phyloP scores from a whole-genome alignment of 2,797 vertebrate species.

The Anableps anableps region DNA sequence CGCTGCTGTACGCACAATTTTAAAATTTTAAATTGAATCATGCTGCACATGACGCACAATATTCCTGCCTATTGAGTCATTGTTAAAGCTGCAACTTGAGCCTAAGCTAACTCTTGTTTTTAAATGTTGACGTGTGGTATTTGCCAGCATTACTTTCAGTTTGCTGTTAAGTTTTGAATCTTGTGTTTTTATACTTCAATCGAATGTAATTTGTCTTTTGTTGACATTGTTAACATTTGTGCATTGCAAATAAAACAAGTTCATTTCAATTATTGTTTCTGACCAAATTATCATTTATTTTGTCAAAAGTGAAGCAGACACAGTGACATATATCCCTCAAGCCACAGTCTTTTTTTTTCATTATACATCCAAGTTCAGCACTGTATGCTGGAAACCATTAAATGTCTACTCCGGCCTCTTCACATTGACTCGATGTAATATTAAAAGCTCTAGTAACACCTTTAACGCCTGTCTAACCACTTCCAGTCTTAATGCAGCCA shows the following conservation, averaged over 20 bases:
- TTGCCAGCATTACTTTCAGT: neutral
- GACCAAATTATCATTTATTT: conserved; percentile 15
- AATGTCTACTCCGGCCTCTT: neutral
- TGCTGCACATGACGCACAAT: conserved; percentile 8
- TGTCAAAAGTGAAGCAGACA: conserved; percentile 7
- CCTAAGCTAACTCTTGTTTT: neutral
- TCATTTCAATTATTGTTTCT: conserved; percentile 31
- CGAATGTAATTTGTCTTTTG: conserved; percentile 25
- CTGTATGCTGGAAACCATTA: neutral
- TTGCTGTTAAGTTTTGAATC: neutral
- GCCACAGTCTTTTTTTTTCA: neutral
- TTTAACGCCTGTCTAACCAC: neutral
- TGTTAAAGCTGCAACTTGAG: neutral
- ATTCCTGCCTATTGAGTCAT: neutral
- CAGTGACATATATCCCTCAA: neutral
- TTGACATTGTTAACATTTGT: conserved; percentile 29
- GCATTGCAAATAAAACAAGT: conserved; percentile 26
- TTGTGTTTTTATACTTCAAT: conserved; percentile 13
- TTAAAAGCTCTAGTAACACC: neutral
- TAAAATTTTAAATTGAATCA: neutral
- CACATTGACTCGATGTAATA: neutral
- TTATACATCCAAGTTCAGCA: neutral
- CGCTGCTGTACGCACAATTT: neutral
- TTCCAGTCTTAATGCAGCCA: neutral
- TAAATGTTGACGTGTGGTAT: conserved; percentile 16